phyloP scores from a whole-genome alignment of 2,113 vertebrate genomes.

The Pterocles orientalis region DNA sequence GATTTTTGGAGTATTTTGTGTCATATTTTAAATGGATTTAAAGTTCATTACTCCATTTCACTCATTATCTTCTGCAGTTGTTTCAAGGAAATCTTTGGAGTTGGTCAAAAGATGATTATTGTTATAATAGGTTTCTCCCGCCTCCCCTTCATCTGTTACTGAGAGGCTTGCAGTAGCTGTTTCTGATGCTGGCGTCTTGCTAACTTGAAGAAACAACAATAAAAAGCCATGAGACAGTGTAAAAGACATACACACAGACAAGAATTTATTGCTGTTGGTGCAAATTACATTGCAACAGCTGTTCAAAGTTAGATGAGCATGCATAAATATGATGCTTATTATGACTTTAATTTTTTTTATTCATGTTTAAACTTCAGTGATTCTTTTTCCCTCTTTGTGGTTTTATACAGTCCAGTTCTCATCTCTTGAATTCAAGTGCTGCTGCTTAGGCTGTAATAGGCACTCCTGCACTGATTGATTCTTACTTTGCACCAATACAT shows the following conservation, averaged over 20 bases:
- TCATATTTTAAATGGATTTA: background rate
- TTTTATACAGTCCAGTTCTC: background rate
- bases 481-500: background rate
- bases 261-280: background rate
- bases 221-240: background rate
- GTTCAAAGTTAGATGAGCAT: background rate
- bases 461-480: background rate
- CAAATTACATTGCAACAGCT: background rate
- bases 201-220: background rate
- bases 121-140: background rate
- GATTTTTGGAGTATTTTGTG: background rate
- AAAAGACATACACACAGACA: background rate
- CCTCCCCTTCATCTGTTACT: background rate
- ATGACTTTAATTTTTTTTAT: background rate
- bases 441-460: background rate
- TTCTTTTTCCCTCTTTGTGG: background rate
- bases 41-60: too few species aligned
- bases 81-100: background rate
- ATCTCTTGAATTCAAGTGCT: background rate
- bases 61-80: too few species aligned
- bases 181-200: background rate
- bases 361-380: background rate
- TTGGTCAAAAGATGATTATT: background rate
- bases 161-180: background rate
- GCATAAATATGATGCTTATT: background rate